A percentile compares a stretch with the other conserved stretches of the same genome.
These are phyloP conservation scores for Equus quagga DNA, from an alignment of 2,113 vertebrate genomes.

Conservation along the genomic window DNA sequence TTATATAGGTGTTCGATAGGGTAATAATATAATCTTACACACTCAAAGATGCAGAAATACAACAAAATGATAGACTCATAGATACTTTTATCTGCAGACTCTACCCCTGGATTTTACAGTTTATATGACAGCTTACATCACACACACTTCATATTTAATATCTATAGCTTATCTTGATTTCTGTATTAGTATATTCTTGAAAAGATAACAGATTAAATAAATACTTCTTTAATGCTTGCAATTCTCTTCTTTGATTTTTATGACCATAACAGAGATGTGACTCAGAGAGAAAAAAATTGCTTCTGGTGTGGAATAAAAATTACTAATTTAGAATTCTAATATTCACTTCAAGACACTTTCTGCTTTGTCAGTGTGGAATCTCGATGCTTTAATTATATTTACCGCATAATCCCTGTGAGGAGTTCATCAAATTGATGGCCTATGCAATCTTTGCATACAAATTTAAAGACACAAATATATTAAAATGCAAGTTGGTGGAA, in stretches of 20 bases:
- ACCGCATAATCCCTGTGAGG: slow-evolving; percentile 21
- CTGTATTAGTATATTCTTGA: slow-evolving; percentile 35
- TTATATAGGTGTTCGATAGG: background rate
- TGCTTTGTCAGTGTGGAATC: slow-evolving; percentile 43
- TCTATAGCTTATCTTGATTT: slow-evolving; percentile 23
- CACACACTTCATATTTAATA: slow-evolving; percentile 12
- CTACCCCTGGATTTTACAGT: background rate
- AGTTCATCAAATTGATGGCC: slow-evolving; percentile 60
- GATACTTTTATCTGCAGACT: background rate
- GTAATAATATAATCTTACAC: background rate
- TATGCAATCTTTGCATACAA: slow-evolving; percentile 25
- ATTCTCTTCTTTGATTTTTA: slow-evolving; percentile 2
- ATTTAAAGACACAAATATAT: slow-evolving; percentile 34
- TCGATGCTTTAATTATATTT: slow-evolving; percentile 55
- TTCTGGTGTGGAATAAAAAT: slow-evolving; percentile 52
- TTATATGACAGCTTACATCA: background rate
- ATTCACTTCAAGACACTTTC: slow-evolving; percentile 46
- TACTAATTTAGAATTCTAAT: slow-evolving; percentile 58
- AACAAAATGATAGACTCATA: background rate
- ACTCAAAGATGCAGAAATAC: background rate
- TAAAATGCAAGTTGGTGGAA: slow-evolving; percentile 7
- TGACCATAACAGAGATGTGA: background rate
- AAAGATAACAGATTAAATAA: slow-evolving; percentile 51
- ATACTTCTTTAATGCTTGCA: background rate
- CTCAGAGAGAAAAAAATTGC: background rate